These are phyloP conservation scores for Teleopsis dalmanni DNA, from an alignment of 1,140 invertebrate species.

Conservation along the genomic window DNA sequence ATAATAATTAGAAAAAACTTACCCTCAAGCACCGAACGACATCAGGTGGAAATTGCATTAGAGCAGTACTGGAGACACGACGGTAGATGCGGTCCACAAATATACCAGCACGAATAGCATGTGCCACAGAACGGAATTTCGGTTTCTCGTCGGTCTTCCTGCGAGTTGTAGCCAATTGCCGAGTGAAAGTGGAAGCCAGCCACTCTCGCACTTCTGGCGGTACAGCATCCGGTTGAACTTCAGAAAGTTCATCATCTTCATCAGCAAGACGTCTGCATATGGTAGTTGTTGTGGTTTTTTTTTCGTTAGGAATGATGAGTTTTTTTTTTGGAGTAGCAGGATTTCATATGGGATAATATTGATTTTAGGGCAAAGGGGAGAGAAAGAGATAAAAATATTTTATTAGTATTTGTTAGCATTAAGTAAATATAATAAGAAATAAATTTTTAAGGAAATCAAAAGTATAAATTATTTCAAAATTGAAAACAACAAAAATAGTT, in stretches of 20 bases:
- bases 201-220: slow-evolving; percentile 93
- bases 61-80: slow-evolving; percentile 72
- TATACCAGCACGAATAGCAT: slow-evolving; percentile 93
- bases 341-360: background rate
- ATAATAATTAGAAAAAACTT: too few species aligned
- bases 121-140: slow-evolving; percentile 91
- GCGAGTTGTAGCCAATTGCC: slow-evolving; percentile 69
- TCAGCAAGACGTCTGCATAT: slow-evolving; percentile 62
- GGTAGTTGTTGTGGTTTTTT: background rate
- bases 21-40: slow-evolving; percentile 85
- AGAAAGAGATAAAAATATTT: slow-evolving; percentile 7
- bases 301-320: background rate
- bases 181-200: slow-evolving; percentile 95
- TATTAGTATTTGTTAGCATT: slow-evolving; percentile 10
- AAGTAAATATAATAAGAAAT: background rate
- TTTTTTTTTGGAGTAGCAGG: background rate
- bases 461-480: too few species aligned
- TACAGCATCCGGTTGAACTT: slow-evolving; percentile 92
- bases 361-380: background rate
- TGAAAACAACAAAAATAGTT: too few species aligned
- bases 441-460: slow-evolving; percentile 5
- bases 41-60: slow-evolving; percentile 84
- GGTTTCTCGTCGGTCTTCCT: slow-evolving; percentile 71
- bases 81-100: slow-evolving; percentile 95
- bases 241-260: slow-evolving; percentile 89